Evolutionary conservation across 2,113 vertebrate species (phyloP), one percentile per base, ranked within the genome.

Genomic region (Xyrauchen texanus): DNA sequence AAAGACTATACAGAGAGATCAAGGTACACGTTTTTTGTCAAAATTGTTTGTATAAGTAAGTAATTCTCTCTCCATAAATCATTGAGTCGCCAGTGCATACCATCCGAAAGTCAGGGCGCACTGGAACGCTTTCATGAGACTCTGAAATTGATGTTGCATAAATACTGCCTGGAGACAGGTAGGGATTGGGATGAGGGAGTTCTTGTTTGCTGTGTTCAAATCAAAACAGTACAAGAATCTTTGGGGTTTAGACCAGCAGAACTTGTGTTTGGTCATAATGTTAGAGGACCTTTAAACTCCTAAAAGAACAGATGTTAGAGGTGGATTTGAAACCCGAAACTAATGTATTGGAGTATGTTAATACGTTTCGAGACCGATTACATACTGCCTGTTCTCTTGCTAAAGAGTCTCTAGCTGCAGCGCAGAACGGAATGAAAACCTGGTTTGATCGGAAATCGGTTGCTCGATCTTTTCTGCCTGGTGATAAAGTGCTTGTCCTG

Each of bases 251-350:
- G 53, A 42, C 65, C 8, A 3, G 46, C 21, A 5, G 61, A 63
- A 4, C 21, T 63, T 6, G 61, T 42, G 8, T 63, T 63, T 21
- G 10, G 61, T 0, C 61, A 63, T 34, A 42, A 4, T 2, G 61
- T 62, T 34, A 5, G 63, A 44, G 64, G 63, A 10, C 47, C 64
- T 0, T 11, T 16, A 3, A 70, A 42, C 10, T 79, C 3, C 34
- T 79, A 10, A 79, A 79, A 65, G 65, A 79, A n/a, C 49, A 4
- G 52, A 34, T 51, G n/a, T 9, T 79, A 4, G 0, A n/a, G 7
- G 6, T 9, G 7, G 12, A 10, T 5, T 3, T 4, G 4, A 10
- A 4, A 4, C 15, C 21, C 7, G 15, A 72, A 13, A 5, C 9
- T 12, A 79, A 53, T 72, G 46, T 79, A 11, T 8, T 44, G 9